phyloP scores from a whole-genome alignment of 2,113 vertebrate species.

The Rhinoderma darwinii region DNA sequence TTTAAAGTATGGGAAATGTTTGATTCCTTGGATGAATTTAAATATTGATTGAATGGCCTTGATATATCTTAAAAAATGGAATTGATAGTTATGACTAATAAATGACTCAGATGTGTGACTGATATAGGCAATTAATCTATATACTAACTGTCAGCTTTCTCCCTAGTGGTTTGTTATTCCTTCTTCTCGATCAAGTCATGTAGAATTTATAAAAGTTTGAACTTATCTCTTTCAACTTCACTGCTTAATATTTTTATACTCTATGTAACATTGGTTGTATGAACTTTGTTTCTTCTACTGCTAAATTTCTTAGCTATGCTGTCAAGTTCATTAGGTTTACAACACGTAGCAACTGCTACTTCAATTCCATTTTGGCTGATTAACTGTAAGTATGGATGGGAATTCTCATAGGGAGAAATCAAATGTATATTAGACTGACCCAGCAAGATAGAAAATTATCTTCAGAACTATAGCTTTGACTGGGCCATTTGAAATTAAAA shows the following conservation, averaged over 20 bases:
- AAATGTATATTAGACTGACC: too few species aligned
- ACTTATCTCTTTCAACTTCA: not conserved
- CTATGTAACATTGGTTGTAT: not conserved
- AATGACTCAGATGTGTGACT: not conserved
- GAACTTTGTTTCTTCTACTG: not conserved
- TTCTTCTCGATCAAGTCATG: not conserved
- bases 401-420: too few species aligned
- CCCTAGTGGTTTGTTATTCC: conserved; percentile 1
- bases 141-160: not conserved
- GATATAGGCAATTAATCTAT: conserved; percentile 1
- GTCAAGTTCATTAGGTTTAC: too few species aligned
- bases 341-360: too few species aligned
- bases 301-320: not conserved
- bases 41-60: not conserved
- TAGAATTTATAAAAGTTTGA: conserved; percentile 9
- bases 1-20: not conserved
- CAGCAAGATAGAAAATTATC: too few species aligned
- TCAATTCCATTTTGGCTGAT: too few species aligned
- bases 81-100: conserved; percentile 7
- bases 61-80: not conserved
- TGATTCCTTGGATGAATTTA: not conserved
- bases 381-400: too few species aligned
- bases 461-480: too few species aligned
- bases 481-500: too few species aligned
- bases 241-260: not conserved